Conservation (phyloP, 1,140 invertebrate genomes). For the Coelopa frigida region DNA sequence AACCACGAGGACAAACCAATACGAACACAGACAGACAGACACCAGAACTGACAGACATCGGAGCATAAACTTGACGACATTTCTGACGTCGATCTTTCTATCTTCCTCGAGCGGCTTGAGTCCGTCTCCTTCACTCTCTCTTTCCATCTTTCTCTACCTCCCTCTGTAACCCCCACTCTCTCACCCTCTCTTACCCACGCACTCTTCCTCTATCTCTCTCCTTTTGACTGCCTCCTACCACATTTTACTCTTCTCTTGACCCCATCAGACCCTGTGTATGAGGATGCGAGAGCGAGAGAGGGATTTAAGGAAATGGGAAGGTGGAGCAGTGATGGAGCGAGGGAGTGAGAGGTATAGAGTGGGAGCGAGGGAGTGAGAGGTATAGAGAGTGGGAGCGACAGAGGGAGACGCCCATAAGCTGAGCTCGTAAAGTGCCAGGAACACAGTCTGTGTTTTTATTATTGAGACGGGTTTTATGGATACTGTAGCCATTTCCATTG, state of each 20-base stretch:
- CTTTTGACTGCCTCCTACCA: too few relatives aligned
- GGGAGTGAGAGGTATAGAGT: not conserved
- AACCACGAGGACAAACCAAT: too few relatives aligned
- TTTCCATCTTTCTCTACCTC: not conserved
- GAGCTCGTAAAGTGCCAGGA: not conserved
- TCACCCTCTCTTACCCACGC: not conserved
- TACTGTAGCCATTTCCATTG: not conserved
- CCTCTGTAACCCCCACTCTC: not conserved
- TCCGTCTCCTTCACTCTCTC: not conserved
- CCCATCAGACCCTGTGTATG: too few relatives aligned
- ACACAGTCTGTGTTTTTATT: too few relatives aligned
- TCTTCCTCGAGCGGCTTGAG: not conserved
- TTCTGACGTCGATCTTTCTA: too few relatives aligned
- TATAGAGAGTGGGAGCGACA: not conserved
- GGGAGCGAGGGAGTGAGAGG: conserved; percentile 2
- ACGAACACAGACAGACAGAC: too few relatives aligned
- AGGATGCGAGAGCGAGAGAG: too few relatives aligned
- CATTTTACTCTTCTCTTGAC: too few relatives aligned
- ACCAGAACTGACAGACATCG: too few relatives aligned
- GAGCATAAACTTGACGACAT: too few relatives aligned
- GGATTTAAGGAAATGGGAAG: too few relatives aligned
- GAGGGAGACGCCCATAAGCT: not conserved
- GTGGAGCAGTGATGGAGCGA: not conserved
- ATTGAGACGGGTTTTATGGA: too few relatives aligned
- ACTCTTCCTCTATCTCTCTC: not conserved